Evolutionary conservation across 2,113 vertebrate genomes (phyloP).

Genomic region (Dromas ardeola): DNA sequence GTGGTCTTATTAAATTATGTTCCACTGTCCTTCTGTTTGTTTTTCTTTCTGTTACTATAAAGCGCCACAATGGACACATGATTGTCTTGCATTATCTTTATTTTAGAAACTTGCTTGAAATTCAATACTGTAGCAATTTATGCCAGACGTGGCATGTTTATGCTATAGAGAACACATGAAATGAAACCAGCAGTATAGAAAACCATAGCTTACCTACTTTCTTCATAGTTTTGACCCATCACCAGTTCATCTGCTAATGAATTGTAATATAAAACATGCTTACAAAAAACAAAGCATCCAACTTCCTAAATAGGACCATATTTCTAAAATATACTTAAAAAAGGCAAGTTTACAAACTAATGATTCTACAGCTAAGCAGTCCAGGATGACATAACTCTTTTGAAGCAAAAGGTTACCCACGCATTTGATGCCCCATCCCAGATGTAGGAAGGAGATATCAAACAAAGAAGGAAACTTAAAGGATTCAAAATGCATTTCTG

Average conservation of each 20-base stretch:
- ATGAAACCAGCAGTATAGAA: background rate
- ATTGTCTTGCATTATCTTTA: background rate
- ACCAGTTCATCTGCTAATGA: constrained; percentile 1
- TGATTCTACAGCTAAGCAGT: background rate
- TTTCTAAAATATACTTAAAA: background rate
- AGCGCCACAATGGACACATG: background rate
- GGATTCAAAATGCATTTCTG: background rate
- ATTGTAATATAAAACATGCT: background rate
- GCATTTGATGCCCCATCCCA: background rate
- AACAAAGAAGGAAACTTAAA: background rate
- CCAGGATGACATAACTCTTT: background rate
- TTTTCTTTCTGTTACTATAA: background rate
- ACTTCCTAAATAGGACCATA: background rate
- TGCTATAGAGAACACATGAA: background rate
- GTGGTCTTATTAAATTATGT: background rate
- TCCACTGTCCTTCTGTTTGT: background rate
- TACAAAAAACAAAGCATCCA: background rate
- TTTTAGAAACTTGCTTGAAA: background rate
- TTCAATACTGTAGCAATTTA: background rate
- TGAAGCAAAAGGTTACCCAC: background rate
- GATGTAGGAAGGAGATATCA: background rate
- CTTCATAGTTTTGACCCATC: background rate
- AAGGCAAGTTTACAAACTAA: constrained; percentile 9
- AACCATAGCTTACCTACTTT: background rate
- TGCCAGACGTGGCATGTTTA: background rate